Evolutionary conservation across 2,888 invertebrate species (phyloP).

Genomic region (Lasioglossum villosulum): DNA sequence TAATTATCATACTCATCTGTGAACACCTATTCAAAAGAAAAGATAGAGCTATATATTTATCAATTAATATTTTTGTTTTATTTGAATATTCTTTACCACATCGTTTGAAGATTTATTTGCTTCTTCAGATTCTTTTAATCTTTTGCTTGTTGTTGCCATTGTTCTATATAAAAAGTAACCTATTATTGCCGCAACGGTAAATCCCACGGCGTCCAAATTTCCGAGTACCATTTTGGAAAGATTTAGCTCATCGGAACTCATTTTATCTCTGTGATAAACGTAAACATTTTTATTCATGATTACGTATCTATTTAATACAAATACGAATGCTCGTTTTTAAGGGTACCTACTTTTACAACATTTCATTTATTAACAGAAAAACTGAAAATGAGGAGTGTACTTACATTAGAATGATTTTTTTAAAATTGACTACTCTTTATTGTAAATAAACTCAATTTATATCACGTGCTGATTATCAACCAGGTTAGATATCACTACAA

Average conservation of each 20-base stretch:
- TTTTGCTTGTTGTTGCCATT: conserved; percentile 44
- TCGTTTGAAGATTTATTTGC: conserved; percentile 37
- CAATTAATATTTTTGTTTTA: not conserved
- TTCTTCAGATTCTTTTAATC: conserved; percentile 27
- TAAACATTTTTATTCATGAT: conserved; percentile 5
- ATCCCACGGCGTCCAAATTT: conserved; percentile 66
- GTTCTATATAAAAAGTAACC: conserved; percentile 74
- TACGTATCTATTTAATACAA: not conserved
- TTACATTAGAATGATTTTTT: not conserved
- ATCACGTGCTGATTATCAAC: conserved; percentile 9
- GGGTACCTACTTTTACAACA: not conserved
- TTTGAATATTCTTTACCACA: conserved; percentile 45
- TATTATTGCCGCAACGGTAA: conserved; percentile 63
- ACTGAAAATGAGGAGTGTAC: not conserved
- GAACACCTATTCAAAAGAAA: conserved; percentile 30
- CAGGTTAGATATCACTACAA: conserved; percentile 30
- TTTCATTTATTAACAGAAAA: conserved; percentile 2
- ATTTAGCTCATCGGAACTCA: conserved; percentile 52
- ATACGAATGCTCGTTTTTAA: not conserved
- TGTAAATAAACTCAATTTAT: not conserved
- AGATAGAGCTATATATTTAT: not conserved
- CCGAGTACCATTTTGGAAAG: conserved; percentile 53
- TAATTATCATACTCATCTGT: conserved; percentile 84
- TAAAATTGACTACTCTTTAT: not conserved
- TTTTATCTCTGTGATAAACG: conserved; percentile 14